These are phyloP conservation scores for Reticulitermes lucifugus DNA, from an alignment of 2,888 invertebrate species.

Conservation along the genomic window DNA sequence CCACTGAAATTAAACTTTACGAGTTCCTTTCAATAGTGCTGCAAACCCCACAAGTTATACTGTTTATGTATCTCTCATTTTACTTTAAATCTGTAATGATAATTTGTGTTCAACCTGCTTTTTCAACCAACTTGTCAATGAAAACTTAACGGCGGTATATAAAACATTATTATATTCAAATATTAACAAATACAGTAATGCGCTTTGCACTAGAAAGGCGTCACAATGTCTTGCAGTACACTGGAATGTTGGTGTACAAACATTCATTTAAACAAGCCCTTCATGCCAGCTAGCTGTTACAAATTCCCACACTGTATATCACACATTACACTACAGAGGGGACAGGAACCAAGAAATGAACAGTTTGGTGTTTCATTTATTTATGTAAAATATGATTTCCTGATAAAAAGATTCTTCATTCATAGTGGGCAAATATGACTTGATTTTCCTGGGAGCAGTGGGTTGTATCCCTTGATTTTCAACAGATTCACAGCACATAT, in stretches of 20 bases:
- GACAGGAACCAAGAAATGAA: neutral
- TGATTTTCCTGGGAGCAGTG: slow-evolving; percentile 12
- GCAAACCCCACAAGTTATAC: too few relatives aligned
- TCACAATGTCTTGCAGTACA: neutral
- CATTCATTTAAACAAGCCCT: neutral
- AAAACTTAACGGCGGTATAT: slow-evolving; percentile 27
- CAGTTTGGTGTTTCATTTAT: slow-evolving; percentile 7
- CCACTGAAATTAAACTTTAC: too few relatives aligned
- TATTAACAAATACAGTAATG: slow-evolving; percentile 15
- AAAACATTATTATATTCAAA: slow-evolving; percentile 28
- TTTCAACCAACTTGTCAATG: slow-evolving; percentile 1
- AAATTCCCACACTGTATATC: neutral
- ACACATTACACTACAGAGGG: neutral
- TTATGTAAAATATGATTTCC: slow-evolving; percentile 2
- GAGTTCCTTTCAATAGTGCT: too few relatives aligned
- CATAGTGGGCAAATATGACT: neutral
- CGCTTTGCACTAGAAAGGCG: neutral
- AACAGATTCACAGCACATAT: neutral
- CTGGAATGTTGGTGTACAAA: too few relatives aligned
- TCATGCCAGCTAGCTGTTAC: neutral
- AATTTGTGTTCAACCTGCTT: too few relatives aligned
- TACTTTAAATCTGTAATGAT: too few relatives aligned
- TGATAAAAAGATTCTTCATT: slow-evolving; percentile 25
- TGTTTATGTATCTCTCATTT: too few relatives aligned
- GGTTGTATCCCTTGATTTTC: neutral